Conservation (phyloP, 1,140 invertebrate species). For the Pachyrhynchus sulphureomaculatus region DNA sequence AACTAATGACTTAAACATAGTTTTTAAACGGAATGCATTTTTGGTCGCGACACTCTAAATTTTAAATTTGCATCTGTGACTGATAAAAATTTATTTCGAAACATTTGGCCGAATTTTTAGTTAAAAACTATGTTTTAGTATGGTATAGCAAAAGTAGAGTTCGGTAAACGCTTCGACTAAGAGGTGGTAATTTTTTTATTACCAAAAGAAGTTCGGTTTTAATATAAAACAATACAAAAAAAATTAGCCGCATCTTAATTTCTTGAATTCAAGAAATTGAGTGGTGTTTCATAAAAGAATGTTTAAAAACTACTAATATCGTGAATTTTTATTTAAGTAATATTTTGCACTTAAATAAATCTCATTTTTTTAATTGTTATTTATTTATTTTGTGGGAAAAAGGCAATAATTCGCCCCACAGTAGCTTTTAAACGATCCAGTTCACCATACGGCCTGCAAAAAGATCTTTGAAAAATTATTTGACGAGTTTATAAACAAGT, state of each 20-base stretch:
- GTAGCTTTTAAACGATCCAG: not conserved
- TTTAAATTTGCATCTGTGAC: too few relatives aligned
- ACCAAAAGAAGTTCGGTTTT: conserved; percentile 27
- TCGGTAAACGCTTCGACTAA: not conserved
- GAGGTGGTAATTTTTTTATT: not conserved
- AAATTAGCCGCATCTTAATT: not conserved
- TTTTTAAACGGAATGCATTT: conserved; percentile 2
- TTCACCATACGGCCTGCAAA: not conserved
- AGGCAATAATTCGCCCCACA: not conserved
- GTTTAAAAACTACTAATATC: not conserved
- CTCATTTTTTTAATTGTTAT: too few relatives aligned
- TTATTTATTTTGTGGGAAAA: too few relatives aligned
- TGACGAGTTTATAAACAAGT: not conserved
- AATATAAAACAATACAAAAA: conserved; percentile 27
- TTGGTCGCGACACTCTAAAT: too few relatives aligned
- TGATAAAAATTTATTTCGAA: not conserved
- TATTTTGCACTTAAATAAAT: too few relatives aligned
- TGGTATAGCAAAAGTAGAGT: not conserved
- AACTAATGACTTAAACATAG: not conserved
- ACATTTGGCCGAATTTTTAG: conserved; percentile 3
- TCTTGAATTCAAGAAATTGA: conserved; percentile 18
- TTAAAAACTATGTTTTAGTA: conserved; percentile 13
- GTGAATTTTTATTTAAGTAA: too few relatives aligned
- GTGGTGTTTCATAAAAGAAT: not conserved
- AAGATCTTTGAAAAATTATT: too few relatives aligned